These are phyloP conservation scores for Erpobdella octoculata DNA, from an alignment of 2,888 invertebrate species.

Conservation along the genomic window DNA sequence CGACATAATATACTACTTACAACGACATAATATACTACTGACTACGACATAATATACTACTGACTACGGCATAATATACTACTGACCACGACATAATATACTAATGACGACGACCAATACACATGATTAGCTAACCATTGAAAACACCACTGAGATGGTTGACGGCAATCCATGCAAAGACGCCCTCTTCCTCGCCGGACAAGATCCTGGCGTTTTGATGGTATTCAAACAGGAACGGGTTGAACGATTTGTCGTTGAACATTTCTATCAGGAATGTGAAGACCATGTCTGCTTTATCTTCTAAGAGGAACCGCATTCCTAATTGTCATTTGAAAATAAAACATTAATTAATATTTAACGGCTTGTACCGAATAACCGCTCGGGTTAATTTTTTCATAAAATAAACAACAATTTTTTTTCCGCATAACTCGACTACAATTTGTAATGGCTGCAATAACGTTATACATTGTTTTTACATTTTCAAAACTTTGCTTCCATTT, in stretches of 20 bases:
- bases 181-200: constrained; percentile 56
- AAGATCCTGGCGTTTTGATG: constrained; percentile 52
- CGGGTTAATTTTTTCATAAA: no score
- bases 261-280: constrained; percentile 30
- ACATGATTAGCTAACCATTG: not conserved
- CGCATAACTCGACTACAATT: no score
- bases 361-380: no score
- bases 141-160: constrained; percentile 49
- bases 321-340: not conserved
- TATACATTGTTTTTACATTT: no score
- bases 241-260: not conserved
- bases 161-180: constrained; percentile 56
- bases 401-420: no score
- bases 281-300: constrained; percentile 9
- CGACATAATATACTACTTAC: not conserved
- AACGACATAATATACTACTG: no score
- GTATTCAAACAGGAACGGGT: constrained; percentile 43
- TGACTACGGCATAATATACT: no score
- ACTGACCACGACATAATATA: not conserved
- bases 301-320: constrained; percentile 21
- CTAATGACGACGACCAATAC: not conserved
- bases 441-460: no score
- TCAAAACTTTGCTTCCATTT: no score
- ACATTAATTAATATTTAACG: no score
- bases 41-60: no score